These are phyloP conservation scores for Nomada hirtipes DNA, from an alignment of 2,888 invertebrate genomes.

Conservation along the genomic window DNA sequence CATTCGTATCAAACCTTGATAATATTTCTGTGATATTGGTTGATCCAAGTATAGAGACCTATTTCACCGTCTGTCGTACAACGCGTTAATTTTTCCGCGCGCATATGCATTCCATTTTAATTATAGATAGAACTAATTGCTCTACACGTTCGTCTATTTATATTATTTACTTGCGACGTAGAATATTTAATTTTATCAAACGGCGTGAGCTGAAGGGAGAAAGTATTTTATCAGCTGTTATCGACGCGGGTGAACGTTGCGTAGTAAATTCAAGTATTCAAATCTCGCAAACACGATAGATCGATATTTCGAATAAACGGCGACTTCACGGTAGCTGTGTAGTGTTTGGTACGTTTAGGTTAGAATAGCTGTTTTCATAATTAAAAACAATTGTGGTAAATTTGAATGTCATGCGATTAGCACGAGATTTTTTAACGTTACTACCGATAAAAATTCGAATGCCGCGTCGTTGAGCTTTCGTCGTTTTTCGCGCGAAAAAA, in stretches of 20 bases:
- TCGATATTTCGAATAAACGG: conserved; percentile 51
- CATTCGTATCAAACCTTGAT: conserved; percentile 34
- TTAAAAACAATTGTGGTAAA: conserved; percentile 67
- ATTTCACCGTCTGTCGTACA: conserved; percentile 40
- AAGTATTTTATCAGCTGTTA: conserved; percentile 36
- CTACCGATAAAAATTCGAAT: conserved; percentile 35
- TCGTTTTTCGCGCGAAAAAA: conserved; percentile 20
- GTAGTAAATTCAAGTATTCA: background rate
- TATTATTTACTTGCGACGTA: background rate
- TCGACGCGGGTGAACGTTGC: conserved; percentile 39
- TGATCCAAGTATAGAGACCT: conserved; percentile 29
- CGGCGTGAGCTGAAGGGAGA: background rate
- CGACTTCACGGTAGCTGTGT: conserved; percentile 65
- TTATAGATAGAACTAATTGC: background rate
- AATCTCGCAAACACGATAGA: conserved; percentile 17
- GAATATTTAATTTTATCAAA: background rate
- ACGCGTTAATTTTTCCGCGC: background rate
- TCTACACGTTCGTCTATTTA: conserved; percentile 25
- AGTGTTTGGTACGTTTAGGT: conserved; percentile 76
- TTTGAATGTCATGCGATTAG: conserved; percentile 73
- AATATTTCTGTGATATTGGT: background rate
- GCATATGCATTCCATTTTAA: conserved; percentile 3
- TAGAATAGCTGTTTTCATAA: conserved; percentile 76
- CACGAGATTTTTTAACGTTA: conserved; percentile 44
- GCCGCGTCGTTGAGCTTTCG: conserved; percentile 20